Base-by-base conservation (phyloP, 2,113 vertebrate species). In the Phoxinus phoxinus region DNA sequence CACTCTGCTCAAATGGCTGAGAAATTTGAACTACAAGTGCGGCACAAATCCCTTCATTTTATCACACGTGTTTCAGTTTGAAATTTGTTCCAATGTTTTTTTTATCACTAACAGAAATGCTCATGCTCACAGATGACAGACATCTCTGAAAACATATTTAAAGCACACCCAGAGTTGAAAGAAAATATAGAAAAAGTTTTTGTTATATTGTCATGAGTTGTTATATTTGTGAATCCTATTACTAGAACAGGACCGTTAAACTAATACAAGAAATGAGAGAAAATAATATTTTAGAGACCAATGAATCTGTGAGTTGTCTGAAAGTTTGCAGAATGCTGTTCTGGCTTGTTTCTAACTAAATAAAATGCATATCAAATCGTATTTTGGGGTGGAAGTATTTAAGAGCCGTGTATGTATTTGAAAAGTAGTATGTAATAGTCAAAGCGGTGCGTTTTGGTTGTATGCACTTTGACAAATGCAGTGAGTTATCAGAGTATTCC, bases 281-380 rank as follows among this genome's bases (percentile, higher is more conserved):
- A 30, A 23, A 37, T 79, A 58, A 32, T 79, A 23, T 79, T 41
- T n/a, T 19, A 25, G 23, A 61, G 51, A 79, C 56, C 56, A 61
- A 19, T 79, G 19, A 61, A 79, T 44, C 53, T 41, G 51, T 61
- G 53, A 79, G 56, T 41, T 25, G 3, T 27, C 21, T 61, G 23
- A 35, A 61, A 61, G 53, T 59, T 58, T 79, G 53, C 21, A 59
- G 32, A 79, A 79, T 59, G 56, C 7, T 61, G 56, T 69, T 25
- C 59, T 85, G 74, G 74, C 67, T 78, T 85, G 74, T 65, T 37
- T n/a, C 51, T 56, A 37, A 65, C 74, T 27, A 32, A 48, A 78
- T 56, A 56, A 85, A 85, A 11, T 27, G 30, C 4, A 65, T 81
- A 21, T 80, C 37, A 46, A 30, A 46, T n/a, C 3, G 1, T 81